Evolutionary conservation across 2,888 invertebrate genomes (phyloP).

Genomic region (Timandra comae): DNA sequence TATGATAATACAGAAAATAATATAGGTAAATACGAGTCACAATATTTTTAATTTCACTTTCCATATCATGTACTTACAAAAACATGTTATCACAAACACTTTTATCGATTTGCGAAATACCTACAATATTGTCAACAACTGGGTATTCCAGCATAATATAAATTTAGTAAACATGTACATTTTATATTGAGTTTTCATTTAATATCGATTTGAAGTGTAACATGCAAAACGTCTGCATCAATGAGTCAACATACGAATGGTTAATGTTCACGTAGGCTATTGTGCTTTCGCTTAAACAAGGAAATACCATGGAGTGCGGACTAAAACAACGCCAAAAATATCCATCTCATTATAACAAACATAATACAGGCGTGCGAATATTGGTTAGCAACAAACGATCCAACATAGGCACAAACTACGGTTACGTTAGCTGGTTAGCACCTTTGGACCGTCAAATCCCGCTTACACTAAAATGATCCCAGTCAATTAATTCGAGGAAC

Average conservation of each 20-base stretch:
- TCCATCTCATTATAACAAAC: conserved; percentile 36
- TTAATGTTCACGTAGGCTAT: conserved; percentile 34
- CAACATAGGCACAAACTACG: not conserved
- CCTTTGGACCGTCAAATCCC: not conserved
- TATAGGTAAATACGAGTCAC: too few species aligned
- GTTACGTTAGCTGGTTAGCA: not conserved
- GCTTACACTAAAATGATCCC: not conserved
- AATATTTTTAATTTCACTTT: too few species aligned
- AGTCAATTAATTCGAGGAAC: too few species aligned
- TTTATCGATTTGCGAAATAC: too few species aligned
- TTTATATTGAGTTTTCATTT: conserved; percentile 26
- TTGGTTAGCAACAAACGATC: not conserved
- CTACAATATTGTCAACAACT: too few species aligned
- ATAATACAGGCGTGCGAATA: conserved; percentile 19
- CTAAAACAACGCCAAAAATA: conserved; percentile 55
- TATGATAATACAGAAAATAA: too few species aligned
- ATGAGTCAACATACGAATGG: conserved; percentile 28
- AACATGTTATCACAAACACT: too few species aligned
- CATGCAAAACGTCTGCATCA: conserved; percentile 23
- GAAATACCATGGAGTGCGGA: conserved; percentile 41
- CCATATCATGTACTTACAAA: too few species aligned
- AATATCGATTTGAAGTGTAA: conserved; percentile 25
- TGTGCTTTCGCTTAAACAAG: conserved; percentile 45
- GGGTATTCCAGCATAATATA: too few species aligned
- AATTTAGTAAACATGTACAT: too few species aligned